phyloP scores from a whole-genome alignment of 2,888 invertebrate species.

The Strigamia transsilvanica region DNA sequence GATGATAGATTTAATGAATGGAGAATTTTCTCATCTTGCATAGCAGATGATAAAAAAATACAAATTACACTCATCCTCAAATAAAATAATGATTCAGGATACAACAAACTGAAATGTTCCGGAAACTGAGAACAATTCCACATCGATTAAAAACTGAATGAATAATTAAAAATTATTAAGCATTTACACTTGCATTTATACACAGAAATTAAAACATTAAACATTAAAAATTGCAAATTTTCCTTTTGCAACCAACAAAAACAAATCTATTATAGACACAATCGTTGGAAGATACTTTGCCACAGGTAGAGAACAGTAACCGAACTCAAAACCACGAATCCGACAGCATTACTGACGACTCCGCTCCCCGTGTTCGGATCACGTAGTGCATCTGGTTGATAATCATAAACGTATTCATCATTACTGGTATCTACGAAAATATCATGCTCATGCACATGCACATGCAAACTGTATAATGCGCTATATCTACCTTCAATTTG shows the following conservation, averaged over 20 bases:
- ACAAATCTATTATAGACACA: neutral
- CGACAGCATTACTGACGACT: neutral
- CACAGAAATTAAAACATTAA: neutral
- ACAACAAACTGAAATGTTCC: neutral
- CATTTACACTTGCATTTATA: slow-evolving; percentile 23
- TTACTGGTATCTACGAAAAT: slow-evolving; percentile 14
- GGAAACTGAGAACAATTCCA: neutral
- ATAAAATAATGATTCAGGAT: slow-evolving; percentile 24
- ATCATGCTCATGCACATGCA: neutral
- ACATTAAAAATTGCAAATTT: neutral
- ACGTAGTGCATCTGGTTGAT: neutral
- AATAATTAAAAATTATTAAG: slow-evolving; percentile 1
- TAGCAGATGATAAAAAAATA: slow-evolving; percentile 26
- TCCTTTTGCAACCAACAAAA: neutral
- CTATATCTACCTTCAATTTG: slow-evolving; percentile 1
- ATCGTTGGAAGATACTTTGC: neutral
- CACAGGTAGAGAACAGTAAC: neutral
- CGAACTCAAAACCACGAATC: neutral
- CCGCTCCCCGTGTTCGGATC: neutral
- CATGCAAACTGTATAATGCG: neutral
- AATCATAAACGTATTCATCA: slow-evolving; percentile 37
- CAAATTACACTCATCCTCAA: slow-evolving; percentile 33
- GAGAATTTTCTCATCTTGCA: slow-evolving; percentile 12
- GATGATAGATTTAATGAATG: slow-evolving; percentile 32
- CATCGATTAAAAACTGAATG: slow-evolving; percentile 24